Evolutionary conservation across 2,888 invertebrate species (phyloP), one percentile per base, ranked within the genome.

Genomic region (Drosophila nigricruria): DNA sequence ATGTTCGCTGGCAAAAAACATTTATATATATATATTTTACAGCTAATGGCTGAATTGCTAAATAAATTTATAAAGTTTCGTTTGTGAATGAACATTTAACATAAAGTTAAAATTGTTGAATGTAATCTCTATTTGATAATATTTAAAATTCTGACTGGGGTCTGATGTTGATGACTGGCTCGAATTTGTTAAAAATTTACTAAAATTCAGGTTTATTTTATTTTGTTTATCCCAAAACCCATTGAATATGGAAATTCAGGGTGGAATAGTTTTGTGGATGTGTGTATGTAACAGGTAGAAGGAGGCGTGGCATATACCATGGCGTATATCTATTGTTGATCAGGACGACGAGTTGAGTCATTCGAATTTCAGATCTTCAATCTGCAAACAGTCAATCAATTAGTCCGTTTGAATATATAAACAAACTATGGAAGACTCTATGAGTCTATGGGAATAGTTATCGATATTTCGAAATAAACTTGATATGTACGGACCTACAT

Each of bases 31-130:
- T 23, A 23, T 47, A 36, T 12, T 27, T 66, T 32, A 43, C n/a
- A 25, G 23, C 25, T 25, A 43, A 18, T n/a, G 32, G 12, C 23
- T 23, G 34, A 16, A 23, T 8, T 14, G 23, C 50, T 52, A 49
- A 32, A 49, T 49, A 49, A 49, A 52, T 34, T 34, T 52, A 52
- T 34, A 34, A 32, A 52, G 34, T 32, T 9, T 34, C 30, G 12
- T 23, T 14, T 34, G 50, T 16, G 23, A 16, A 16, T 23, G 34
- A 34, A 34, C 50, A 34, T 32, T 32, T 20, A 27, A 47, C 47
- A 27, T 27, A 3, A n/a, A n/a, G 47, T 1, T 27, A 10, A 12
- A 47, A 30, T 49, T 30, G 3, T 30, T 47, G 10, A 27, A 27
- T 10, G 9, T 5, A 30, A 49, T 27, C 5, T 27, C n/a, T 5